Base-by-base conservation (phyloP, 2,797 vertebrate species). In the Acipenser transmontanus region DNA sequence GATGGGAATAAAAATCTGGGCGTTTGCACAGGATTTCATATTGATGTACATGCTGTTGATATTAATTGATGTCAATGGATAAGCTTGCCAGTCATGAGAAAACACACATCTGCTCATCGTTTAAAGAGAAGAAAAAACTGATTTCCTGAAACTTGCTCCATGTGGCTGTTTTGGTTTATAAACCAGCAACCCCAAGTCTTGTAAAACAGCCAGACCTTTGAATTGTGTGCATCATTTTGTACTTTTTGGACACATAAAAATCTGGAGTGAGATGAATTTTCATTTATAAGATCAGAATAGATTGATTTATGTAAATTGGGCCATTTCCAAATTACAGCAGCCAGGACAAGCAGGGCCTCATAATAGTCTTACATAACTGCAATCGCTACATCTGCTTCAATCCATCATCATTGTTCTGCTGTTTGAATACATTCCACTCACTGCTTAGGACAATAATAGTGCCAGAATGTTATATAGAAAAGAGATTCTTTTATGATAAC, bases 261-360 rank as follows among this genome's bases (percentile, higher is more conserved):
- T 83, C 83, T 82, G 78, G 77, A 85, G 75, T 79, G 76, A 80
- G 78, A 64, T 11, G 70, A 74, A 84, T 78, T 87, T 85, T 83
- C 73, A 81, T 81, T 74, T 76, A 82, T 81, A 83, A 82, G 61
- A 67, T 88, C 75, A 84, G 78, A 83, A 75, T 81, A 70, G 81
- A 88, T 85, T 84, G 85, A 88, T 82, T 88, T 87, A 86, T 87
- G 87, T 86, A 88, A 90, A 89, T 80, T 86, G 86, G 86, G 84
- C 81, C 84, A 82, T 75, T 80, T 80, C 84, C 81, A 90, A 85
- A 89, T 90, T 87, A 85, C 83, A 87, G 82, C 85, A 89, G 74
- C 83, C 84, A 81, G 82, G 84, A 84, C 71, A 85, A 86, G 73
- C 81, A 80, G 71, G 69, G 79, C 79, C 76, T 79, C 78, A 67